Base-by-base conservation (phyloP, 2,888 invertebrate genomes). In the Tridacna crocea region DNA sequence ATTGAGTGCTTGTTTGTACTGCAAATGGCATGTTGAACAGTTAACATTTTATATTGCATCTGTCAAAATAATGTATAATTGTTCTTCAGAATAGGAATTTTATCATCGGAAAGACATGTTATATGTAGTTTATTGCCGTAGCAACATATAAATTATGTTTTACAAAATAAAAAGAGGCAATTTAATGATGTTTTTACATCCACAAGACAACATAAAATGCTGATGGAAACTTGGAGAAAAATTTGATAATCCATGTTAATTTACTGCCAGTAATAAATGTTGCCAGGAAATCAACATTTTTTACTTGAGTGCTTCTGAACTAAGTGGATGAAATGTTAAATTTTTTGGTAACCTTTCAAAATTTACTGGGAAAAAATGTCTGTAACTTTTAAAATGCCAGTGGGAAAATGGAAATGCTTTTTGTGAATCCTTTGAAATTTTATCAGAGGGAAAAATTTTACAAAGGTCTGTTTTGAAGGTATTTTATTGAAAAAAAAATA, bases 51-150 rank as follows among this genome's bases (percentile, higher is more conserved):
- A 70, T 51, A 70, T 51, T 70, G 51, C 70, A 70, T 24, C 51
- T 51, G 70, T 51, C 48, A 70, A 26, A 22, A 26, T 48, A 24
- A 22, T 70, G 70, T 70, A 51, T 48, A 70, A 48, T 70, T 70
- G 70, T 70, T 70, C 26, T 51, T 26, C 51, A 22, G 24, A 48
- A 51, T 70, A 46, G 51, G 70, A 48, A 70, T 70, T 51, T 70
- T 26, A 51, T 70, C 70, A 36, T 70, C 22, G 48, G 51, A 70
- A 24, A n/a, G 70, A 70, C 70, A 70, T 51, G 70, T 70, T 70
- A 70, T 70, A 70, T 51, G 51, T 70, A 51, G 22, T 70, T 70
- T 70, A 70, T 70, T n/a, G 26, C 24, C 24, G 10, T 19, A 47
- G 47, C 51, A 22, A 26, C 13, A 22, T 17, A 22, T 51, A 70